Percentiles rank a stretch among this genome's conserved stretches.
Evolutionary conservation across 2,797 vertebrate genomes (phyloP).

Genomic region (Bovichtus diacanthus): DNA sequence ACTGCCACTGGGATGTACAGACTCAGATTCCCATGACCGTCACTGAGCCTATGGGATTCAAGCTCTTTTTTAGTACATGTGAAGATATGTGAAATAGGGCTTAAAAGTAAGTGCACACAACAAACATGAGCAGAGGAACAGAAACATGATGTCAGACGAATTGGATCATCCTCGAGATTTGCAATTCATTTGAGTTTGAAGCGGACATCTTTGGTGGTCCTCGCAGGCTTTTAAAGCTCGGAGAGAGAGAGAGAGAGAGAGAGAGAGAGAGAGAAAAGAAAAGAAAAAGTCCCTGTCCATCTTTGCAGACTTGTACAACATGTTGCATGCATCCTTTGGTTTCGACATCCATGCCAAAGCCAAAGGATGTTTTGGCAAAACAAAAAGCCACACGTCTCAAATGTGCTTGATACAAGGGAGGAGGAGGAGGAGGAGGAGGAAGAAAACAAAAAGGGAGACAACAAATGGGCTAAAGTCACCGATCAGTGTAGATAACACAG

Average conservation of each 20-base stretch:
- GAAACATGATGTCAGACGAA: slow-evolving; percentile 36
- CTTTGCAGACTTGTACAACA: slow-evolving; percentile 70
- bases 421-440: slow-evolving; percentile 1
- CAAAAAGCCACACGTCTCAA: slow-evolving; percentile 57
- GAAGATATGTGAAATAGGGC: slow-evolving; percentile 29
- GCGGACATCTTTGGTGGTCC: slow-evolving; percentile 80
- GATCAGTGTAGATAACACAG: slow-evolving; percentile 10
- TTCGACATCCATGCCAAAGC: slow-evolving; percentile 58
- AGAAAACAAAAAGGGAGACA: slow-evolving; percentile 37
- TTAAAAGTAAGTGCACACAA: slow-evolving; percentile 24
- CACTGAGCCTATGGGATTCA: slow-evolving; percentile 52
- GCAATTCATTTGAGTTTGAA: slow-evolving; percentile 71
- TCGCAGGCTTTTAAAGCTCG: slow-evolving; percentile 34
- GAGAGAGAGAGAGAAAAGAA: not conserved
- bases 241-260: not conserved
- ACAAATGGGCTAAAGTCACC: slow-evolving; percentile 4
- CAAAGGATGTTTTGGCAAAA: slow-evolving; percentile 75
- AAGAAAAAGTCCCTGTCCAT: slow-evolving; percentile 27
- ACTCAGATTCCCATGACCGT: slow-evolving; percentile 68
- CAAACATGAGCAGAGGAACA: slow-evolving; percentile 15
- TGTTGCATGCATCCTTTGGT: slow-evolving; percentile 72
- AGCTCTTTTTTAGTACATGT: slow-evolving; percentile 35
- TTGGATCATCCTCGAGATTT: slow-evolving; percentile 50
- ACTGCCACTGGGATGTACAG: slow-evolving; percentile 53
- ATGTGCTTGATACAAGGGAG: slow-evolving; percentile 50